Evolutionary conservation across 2,888 invertebrate genomes (phyloP), one percentile per base, ranked within the genome.

Genomic region (Mamestra brassicae): DNA sequence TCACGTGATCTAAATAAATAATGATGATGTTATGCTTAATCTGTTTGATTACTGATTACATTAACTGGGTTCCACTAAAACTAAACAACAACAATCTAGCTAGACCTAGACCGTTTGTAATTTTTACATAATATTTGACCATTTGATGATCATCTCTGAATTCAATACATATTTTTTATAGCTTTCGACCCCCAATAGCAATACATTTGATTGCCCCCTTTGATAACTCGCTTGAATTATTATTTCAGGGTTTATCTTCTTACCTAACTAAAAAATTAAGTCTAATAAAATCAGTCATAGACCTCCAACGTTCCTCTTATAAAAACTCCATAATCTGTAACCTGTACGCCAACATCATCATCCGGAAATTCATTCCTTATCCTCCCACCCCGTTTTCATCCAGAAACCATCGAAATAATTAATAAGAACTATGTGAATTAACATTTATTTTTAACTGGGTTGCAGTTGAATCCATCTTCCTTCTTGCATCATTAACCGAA

Each of bases 1-100:
- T 55, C 26, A 62, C 47, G 50, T 78, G 34, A 50, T 71, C 36
- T 36, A n/a, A 50, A 78, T 61, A 68, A 61, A 61, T 69, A 52
- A 63, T 52, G 55, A 57, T 47, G 55, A 74, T 47, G n/a, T 45
- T 52, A 26, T 52, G 58, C 64, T 50, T 55, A 58, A 64, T 50
- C 50, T 63, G 8, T 54, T 67, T 63, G 42, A 63, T 58, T 55
- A 54, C 13, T 13, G 17, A 42, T 47, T 26, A 42, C 47, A 58
- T 64, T 55, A 68, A 60, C 36, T 74, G 42, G 36, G 54, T 45
- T 3, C 52, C 8, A 54, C 13, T 42, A 42, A 58, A 65, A 78
- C 62, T 47, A 62, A 55, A 78, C 13, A 55, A 68, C 8, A 38
- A 61, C n/a, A 42, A 42, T 34, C 38, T 17, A 72, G 45, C 7